Base-by-base conservation (phyloP, 2,113 vertebrate genomes). In the Hippocampus mohnikei region DNA sequence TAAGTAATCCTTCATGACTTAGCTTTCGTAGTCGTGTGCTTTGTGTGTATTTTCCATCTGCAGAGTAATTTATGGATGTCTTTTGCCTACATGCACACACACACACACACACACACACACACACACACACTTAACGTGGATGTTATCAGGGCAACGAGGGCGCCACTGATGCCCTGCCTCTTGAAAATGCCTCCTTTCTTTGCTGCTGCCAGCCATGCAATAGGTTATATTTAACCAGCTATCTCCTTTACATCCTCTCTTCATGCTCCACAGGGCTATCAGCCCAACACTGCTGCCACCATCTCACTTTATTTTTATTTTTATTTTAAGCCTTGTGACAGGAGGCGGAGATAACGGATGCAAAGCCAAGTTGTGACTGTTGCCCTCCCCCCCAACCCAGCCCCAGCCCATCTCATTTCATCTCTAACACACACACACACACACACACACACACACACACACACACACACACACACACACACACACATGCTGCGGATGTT, bases 221-320 rank as follows among this genome's bases (percentile, higher is more conserved):
- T 40, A 87, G 87, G 88, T 91, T 92, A 91, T 92, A 91, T 92
- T 92, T 91, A 91, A 92, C 88, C 89, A 82, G 80, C 74, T 92
- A 91, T 93, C 91, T 92, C 78, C 87, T 85, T 85, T 88, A 81
- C 91, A 91, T 92, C 90, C 91, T 77, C 88, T 88, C 87, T 85
- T 76, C 87, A 77, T 85, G 89, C 90, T 88, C 87, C 73, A 73
- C 79, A 64, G 83, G 84, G 88, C 89, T 92, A 92, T 92, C 92
- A 72, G 82, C 62, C 67, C 80, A 58, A 73, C 86, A 75, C 86
- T 68, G 84, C 85, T 84, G 87, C 84, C 87, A 85, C 84, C 85
- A 87, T 84, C 85, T 74, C 81, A 88, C 87, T 89, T 91, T 88
- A 88, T 90, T 84, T 88, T 90, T 87, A 88, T 92, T 91, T 90